phyloP scores from a whole-genome alignment of 2,888 invertebrate genomes.

The Escarpia spicata region DNA sequence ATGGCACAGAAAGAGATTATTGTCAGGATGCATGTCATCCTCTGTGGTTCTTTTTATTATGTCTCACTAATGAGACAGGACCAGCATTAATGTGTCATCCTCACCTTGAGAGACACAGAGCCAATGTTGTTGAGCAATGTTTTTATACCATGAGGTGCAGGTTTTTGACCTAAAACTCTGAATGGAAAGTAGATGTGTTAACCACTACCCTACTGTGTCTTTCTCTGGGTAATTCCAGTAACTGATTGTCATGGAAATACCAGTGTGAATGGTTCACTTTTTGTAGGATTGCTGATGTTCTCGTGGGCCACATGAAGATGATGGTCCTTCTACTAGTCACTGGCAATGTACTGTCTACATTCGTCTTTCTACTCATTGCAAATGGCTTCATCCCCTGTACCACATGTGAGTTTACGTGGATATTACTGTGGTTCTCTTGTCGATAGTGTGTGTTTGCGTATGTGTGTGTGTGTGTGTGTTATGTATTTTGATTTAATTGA shows the following conservation, averaged over 20 bases:
- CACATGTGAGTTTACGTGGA: background rate
- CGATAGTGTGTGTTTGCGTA: background rate
- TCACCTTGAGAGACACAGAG: too few species aligned
- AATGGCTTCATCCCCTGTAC: slow-evolving; percentile 34
- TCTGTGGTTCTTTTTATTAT: too few species aligned
- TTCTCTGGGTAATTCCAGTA: background rate
- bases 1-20: background rate
- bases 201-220: too few species aligned
- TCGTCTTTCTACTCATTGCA: slow-evolving; percentile 39
- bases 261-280: background rate
- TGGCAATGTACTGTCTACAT: slow-evolving; percentile 33
- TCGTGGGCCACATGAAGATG: slow-evolving; percentile 41
- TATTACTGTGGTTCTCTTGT: background rate
- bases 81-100: too few species aligned
- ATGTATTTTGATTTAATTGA: background rate
- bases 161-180: too few species aligned
- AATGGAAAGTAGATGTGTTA: too few species aligned
- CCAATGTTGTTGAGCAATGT: too few species aligned
- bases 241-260: background rate
- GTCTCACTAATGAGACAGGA: too few species aligned
- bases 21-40: too few species aligned
- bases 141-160: too few species aligned
- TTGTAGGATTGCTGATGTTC: slow-evolving; percentile 42
- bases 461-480: background rate
- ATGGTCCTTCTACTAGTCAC: slow-evolving; percentile 35